These are phyloP conservation scores for Antheraea assamensis DNA, from an alignment of 2,888 invertebrate genomes.

Conservation along the genomic window DNA sequence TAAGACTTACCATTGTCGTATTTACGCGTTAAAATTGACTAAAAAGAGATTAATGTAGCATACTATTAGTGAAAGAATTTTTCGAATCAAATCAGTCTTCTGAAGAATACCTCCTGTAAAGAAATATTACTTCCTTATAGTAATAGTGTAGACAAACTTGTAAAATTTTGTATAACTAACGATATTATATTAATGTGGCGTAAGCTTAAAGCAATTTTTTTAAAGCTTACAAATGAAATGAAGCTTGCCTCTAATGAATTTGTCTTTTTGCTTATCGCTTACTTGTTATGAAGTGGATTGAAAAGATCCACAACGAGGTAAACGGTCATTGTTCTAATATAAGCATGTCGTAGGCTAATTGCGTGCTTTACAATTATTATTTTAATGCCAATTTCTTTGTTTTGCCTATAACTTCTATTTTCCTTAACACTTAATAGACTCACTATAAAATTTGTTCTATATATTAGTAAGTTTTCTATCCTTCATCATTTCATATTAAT, in stretches of 20 bases:
- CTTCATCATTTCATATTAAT: not conserved
- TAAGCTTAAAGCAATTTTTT: conserved; percentile 1
- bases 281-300: conserved; percentile 73
- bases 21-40: no score
- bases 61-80: no score
- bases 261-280: conserved; percentile 75
- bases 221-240: not conserved
- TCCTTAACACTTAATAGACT: not conserved
- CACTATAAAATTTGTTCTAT: not conserved
- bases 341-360: conserved; percentile 41
- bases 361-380: conserved; percentile 30
- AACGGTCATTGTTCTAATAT: conserved; percentile 39
- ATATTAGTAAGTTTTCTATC: not conserved
- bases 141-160: no score
- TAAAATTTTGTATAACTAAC: not conserved
- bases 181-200: not conserved
- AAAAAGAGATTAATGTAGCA: no score
- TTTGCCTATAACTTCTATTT: not conserved
- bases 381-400: not conserved
- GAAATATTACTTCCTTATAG: no score
- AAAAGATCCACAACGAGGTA: conserved; percentile 78
- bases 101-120: no score
- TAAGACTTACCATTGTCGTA: no score
- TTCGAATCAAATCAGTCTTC: no score
- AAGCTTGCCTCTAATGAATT: conserved; percentile 52